Evolutionary conservation across 2,888 invertebrate genomes (phyloP).

Genomic region (Coelinius sp.): DNA sequence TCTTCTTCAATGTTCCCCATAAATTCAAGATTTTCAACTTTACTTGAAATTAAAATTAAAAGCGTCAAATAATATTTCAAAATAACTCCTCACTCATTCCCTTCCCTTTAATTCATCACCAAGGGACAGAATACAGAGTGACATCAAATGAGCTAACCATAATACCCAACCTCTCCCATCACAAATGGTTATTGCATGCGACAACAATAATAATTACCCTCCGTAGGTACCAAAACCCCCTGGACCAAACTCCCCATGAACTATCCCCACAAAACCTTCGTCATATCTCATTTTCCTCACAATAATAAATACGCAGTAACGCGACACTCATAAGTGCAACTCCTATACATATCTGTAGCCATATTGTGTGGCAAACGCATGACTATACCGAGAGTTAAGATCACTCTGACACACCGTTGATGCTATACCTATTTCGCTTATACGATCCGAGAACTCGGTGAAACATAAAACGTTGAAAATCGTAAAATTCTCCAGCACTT

Average conservation of each 20-base stretch:
- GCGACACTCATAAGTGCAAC: slow-evolving; percentile 8
- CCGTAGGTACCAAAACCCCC: background rate
- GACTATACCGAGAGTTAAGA: background rate
- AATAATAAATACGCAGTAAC: slow-evolving; percentile 15
- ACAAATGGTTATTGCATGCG: background rate
- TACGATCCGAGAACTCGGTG: slow-evolving; percentile 4
- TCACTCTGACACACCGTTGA: background rate
- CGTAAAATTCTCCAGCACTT: background rate
- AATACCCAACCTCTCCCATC: background rate
- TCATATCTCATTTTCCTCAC: background rate
- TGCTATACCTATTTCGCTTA: background rate
- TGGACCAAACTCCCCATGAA: background rate
- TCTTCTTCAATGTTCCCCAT: too few relatives aligned
- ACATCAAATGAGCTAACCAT: background rate
- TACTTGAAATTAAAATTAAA: too few relatives aligned
- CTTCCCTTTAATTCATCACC: background rate
- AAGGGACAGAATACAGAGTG: slow-evolving; percentile 6
- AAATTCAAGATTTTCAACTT: too few relatives aligned
- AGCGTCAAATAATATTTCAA: too few relatives aligned
- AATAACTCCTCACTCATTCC: too few relatives aligned
- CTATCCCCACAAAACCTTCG: background rate
- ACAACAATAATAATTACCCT: background rate
- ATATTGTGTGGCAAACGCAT: background rate
- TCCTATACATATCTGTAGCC: background rate
- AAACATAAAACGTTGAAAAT: slow-evolving; percentile 3